Base-by-base conservation (phyloP, 2,797 vertebrate genomes). In the Pseudopleuronectes americanus region DNA sequence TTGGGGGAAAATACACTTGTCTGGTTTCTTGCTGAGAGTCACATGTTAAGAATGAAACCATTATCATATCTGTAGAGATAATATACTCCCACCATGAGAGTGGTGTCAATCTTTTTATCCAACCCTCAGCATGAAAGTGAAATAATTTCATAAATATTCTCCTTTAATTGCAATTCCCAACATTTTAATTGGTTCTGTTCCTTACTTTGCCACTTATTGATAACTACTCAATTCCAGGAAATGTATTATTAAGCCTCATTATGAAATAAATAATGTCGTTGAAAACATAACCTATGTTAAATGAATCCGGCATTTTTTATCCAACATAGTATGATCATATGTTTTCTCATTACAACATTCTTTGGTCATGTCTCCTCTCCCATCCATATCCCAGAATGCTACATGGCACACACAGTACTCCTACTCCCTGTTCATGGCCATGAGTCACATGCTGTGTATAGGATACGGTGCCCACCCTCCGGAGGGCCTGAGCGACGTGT, bases 361-460 rank as follows among this genome's bases (percentile, higher is more conserved):
- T 16, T 13, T 8, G 68, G 0, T 45, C 28, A 22, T 68, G n/a
- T 70, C 47, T 76, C 10, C 54, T 55, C 21, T 67, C 1, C 13
- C 16, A 0, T 55, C 36, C 19, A 43, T 69, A 7, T 41, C 83
- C 19, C 47, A 99, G 97, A 99, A 99, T 14, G 80, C 97, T 51
- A 97, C 97, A 0, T 99, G 98, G 98, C 96, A 97, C 3, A 92
- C 97, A 26, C 95, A 97, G 24, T 99, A 99, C 83, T 98, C 97
- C 57, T 97, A 96, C 1, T 93, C 97, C 8, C 87, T 98, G 71
- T 99, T 99, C 81, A 99, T 97, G 93, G 95, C 97, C 38, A 99
- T 99, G 97, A 99, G 97, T 84, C 97, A 98, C 93, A 99, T 99
- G 97, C 85, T 99, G 55, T 99, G 97, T 79, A 98, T 98, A 3